Conservation (phyloP, 1,140 invertebrate genomes). For the Tetraneura akinire region DNA sequence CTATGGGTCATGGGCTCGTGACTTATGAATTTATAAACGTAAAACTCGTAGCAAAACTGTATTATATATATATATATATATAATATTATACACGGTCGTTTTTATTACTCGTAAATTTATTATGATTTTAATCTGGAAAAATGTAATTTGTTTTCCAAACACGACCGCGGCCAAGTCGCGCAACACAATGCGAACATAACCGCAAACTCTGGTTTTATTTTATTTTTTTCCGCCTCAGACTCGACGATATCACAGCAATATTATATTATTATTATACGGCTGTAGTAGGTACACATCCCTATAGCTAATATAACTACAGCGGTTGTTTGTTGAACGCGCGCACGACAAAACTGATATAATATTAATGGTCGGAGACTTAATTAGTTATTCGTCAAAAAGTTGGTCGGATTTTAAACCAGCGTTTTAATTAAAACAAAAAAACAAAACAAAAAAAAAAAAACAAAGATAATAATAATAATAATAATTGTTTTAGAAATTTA, state of each 20-base stretch:
- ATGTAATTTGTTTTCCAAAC: conserved; percentile 35
- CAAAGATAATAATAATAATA: too few species aligned
- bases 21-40: conserved; percentile 30
- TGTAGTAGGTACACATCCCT: too few species aligned
- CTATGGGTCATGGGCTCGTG: too few species aligned
- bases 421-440: conserved; percentile 38
- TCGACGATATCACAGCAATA: too few species aligned
- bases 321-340: conserved; percentile 26
- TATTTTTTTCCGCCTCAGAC: background rate
- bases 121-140: conserved; percentile 25
- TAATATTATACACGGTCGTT: too few species aligned
- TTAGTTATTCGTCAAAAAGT: conserved; percentile 30
- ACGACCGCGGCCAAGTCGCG: background rate
- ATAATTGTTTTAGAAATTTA: background rate
- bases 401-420: too few species aligned
- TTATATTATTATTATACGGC: too few species aligned
- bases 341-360: conserved; percentile 24
- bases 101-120: conserved; percentile 24
- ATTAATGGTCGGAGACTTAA: conserved; percentile 37
- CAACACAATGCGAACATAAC: background rate
- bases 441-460: too few species aligned
- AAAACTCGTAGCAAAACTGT: background rate
- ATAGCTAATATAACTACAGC: too few species aligned
- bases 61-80: too few species aligned
- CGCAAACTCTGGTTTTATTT: background rate